Evolutionary conservation across 2,113 vertebrate genomes (phyloP).

Genomic region (Brachypodius melanocephalos): DNA sequence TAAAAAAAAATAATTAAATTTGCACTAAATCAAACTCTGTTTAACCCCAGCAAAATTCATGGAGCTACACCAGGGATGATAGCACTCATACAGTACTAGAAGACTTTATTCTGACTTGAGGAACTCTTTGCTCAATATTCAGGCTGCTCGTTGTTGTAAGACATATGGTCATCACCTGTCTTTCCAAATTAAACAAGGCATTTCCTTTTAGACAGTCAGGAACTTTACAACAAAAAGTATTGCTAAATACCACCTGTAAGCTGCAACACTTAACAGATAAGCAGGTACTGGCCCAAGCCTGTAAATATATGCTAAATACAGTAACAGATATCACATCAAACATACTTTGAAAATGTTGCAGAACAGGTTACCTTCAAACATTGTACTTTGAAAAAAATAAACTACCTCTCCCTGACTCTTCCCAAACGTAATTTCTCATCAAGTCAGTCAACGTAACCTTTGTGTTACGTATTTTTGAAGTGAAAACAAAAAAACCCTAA

Average conservation of each 20-base stretch:
- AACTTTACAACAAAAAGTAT: neutral
- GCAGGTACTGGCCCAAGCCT: neutral
- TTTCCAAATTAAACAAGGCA: neutral
- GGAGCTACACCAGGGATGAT: neutral
- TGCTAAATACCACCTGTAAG: neutral
- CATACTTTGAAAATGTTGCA: neutral
- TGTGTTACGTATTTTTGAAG: neutral
- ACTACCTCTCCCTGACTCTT: neutral
- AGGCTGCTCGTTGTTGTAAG: neutral
- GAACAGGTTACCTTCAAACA: neutral
- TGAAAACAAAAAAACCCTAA: neutral
- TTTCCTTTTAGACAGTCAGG: neutral
- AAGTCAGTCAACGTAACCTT: neutral
- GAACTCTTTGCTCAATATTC: neutral
- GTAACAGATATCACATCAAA: neutral
- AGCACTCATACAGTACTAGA: neutral
- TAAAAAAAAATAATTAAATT: neutral
- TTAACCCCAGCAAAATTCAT: neutral
- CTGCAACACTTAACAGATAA: neutral
- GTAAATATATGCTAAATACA: neutral
- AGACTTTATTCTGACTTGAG: neutral
- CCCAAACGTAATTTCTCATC: neutral
- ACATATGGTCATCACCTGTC: neutral
- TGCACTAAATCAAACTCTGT: neutral
- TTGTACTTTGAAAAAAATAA: neutral